Evolutionary conservation across 2,888 invertebrate species (phyloP).

Genomic region (Drepana falcataria): DNA sequence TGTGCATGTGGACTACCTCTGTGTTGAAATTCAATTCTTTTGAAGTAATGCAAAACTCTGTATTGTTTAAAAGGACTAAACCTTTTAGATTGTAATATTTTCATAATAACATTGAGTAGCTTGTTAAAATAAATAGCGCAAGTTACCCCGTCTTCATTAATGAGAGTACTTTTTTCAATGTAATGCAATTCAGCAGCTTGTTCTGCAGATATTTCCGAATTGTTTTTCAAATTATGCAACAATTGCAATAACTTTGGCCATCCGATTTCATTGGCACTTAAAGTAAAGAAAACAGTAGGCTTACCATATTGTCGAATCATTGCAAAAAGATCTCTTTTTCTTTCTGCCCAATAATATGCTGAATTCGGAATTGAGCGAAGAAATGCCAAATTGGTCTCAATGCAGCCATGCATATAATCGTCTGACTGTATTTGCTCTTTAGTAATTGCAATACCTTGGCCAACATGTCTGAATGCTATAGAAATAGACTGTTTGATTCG

Average conservation of each 20-base stretch:
- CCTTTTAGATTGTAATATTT: slow-evolving; percentile 27
- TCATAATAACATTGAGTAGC: slow-evolving; percentile 29
- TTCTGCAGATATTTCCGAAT: slow-evolving; percentile 21
- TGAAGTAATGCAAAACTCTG: slow-evolving; percentile 32
- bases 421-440: slow-evolving; percentile 28
- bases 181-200: slow-evolving; percentile 17
- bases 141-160: slow-evolving; percentile 37
- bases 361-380: slow-evolving; percentile 43
- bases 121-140: slow-evolving; percentile 40
- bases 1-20: slow-evolving; percentile 40
- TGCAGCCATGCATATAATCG: slow-evolving; percentile 31
- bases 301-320: slow-evolving; percentile 47
- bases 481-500: slow-evolving; percentile 15
- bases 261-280: slow-evolving; percentile 47
- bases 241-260: slow-evolving; percentile 34
- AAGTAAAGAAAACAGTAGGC: slow-evolving; percentile 45
- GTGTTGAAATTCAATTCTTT: slow-evolving; percentile 41
- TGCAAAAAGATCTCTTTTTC: slow-evolving; percentile 46
- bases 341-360: slow-evolving; percentile 36
- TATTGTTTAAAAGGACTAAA: slow-evolving; percentile 34
- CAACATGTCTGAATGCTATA: slow-evolving; percentile 25
- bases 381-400: slow-evolving; percentile 41
- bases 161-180: slow-evolving; percentile 21
- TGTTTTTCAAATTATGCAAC: slow-evolving; percentile 33
- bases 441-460: slow-evolving; percentile 27